Evolutionary conservation across 2,113 vertebrate genomes (phyloP).

Genomic region (Pyxicephalus adspersus): DNA sequence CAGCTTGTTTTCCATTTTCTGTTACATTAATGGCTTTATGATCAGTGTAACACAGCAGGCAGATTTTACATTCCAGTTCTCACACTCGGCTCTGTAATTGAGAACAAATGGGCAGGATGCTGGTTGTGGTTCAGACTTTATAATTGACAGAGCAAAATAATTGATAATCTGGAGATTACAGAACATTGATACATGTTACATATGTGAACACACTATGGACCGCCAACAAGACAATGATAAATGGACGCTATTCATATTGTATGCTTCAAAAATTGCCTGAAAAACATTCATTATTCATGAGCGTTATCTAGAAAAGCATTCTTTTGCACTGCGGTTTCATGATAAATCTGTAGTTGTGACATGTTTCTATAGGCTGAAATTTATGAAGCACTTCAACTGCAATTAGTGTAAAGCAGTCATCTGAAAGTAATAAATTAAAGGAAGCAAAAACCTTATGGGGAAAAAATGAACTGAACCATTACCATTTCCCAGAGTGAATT

Average conservation of each 20-base stretch:
- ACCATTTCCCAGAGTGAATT: no score
- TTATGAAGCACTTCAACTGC: constrained; percentile 15
- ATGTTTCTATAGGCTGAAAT: neutral
- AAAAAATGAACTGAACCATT: no score
- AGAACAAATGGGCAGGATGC: constrained; percentile 22
- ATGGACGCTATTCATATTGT: constrained; percentile 23
- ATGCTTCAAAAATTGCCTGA: constrained; percentile 30
- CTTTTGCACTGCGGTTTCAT: constrained; percentile 56
- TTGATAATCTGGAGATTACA: constrained; percentile 44
- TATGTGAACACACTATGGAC: constrained; percentile 12
- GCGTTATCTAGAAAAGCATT: constrained; percentile 57
- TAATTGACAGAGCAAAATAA: constrained; percentile 38
- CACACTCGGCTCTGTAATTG: neutral
- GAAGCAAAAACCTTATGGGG: no score
- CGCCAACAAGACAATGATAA: constrained; percentile 48
- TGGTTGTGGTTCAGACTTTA: constrained; percentile 14
- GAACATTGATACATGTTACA: constrained; percentile 15
- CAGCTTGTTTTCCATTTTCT: no score
- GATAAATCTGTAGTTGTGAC: constrained; percentile 52
- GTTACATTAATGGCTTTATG: no score
- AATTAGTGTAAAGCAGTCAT: neutral
- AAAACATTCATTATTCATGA: constrained; percentile 62
- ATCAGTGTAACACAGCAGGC: no score
- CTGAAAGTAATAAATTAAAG: no score
- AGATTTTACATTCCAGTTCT: constrained; percentile 1